Base-by-base conservation (phyloP, 2,797 vertebrate genomes). In the Mormyrops boulengeri region DNA sequence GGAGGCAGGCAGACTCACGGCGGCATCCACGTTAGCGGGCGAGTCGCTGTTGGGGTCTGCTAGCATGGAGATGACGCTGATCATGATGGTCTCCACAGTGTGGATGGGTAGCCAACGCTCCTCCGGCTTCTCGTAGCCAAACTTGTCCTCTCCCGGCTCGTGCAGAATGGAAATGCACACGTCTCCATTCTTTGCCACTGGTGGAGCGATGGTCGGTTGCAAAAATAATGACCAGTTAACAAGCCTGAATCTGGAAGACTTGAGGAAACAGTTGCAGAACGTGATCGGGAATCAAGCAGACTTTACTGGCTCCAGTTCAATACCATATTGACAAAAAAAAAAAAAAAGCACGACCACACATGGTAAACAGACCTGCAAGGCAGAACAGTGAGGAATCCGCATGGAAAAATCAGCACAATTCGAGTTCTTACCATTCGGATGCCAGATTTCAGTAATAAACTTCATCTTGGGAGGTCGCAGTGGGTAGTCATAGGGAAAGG, bases 151-250 rank as follows among this genome's bases (percentile, higher is more conserved):
- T 6, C 99, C 99, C 60, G 99, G 99, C 92, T 99, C 99, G 89
- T 99, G 99, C 95, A 99, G 97, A 95, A 99, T 99, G 93, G 99
- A 99, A 97, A 99, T 99, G 96, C 99, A 99, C 92, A 99, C 99
- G 92, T 99, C 99, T 8, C 99, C 99, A 80, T 98, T 99, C 96
- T 99, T 99, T 96, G 99, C 98, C 95, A 99, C 99, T 99, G 93
- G 44, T n/a, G n/a, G n/a, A n/a, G n/a, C n/a, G n/a, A n/a, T n/a
- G n/a, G 38, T 50, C 6, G 47, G 47, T 57, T 87, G 50, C 52
- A 55, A 38, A 55, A 17, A 87, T 41, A 53, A 44, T 4, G 14
- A 80, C 38, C 73, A 80, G 19, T 80, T 80, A 80, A 44, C 38
- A 80, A 9, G 73, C 73, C 73, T 47, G 73, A 44, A 44, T 80